Evolutionary conservation across 2,797 vertebrate species (phyloP).

Genomic region (Macropodus opercularis): DNA sequence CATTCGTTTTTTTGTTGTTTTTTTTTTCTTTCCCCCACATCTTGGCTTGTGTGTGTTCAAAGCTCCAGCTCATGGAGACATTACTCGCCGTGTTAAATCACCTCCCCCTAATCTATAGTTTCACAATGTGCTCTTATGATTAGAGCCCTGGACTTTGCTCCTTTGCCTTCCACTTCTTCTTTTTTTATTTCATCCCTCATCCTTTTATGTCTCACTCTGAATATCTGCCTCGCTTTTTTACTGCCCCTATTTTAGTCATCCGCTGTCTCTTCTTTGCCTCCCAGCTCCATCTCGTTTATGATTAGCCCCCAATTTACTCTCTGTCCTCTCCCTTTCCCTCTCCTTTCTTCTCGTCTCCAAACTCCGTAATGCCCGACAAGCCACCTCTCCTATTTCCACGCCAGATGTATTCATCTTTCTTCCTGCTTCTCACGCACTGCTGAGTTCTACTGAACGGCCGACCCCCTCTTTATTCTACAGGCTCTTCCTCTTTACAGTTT

Average conservation of each 20-base stretch:
- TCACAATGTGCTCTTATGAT: slow-evolving; percentile 39
- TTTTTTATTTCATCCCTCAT: slow-evolving; percentile 18
- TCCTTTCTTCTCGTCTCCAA: slow-evolving; percentile 50
- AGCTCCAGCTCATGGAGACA: slow-evolving; percentile 60
- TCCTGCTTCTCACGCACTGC: slow-evolving; percentile 58
- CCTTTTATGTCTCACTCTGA: slow-evolving; percentile 26
- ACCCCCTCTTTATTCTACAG: slow-evolving; percentile 52
- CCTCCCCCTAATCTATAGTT: slow-evolving; percentile 59
- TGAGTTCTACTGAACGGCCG: slow-evolving; percentile 54
- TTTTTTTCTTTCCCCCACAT: slow-evolving; percentile 51
- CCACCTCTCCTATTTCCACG: slow-evolving; percentile 60
- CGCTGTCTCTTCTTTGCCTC: slow-evolving; percentile 45
- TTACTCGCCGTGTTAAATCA: slow-evolving; percentile 55
- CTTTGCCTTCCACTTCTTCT: slow-evolving; percentile 30
- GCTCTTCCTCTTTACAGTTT: slow-evolving; percentile 49
- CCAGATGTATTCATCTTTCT: slow-evolving; percentile 68
- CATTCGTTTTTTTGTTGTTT: slow-evolving; percentile 51
- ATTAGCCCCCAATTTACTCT: slow-evolving; percentile 48
- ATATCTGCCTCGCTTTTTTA: slow-evolving; percentile 25
- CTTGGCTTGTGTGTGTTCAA: slow-evolving; percentile 62
- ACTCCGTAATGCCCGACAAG: slow-evolving; percentile 54
- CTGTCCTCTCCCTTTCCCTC: slow-evolving; percentile 34
- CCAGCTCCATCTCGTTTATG: slow-evolving; percentile 46
- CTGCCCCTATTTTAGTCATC: slow-evolving; percentile 49
- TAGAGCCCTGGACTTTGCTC: slow-evolving; percentile 41